Evolutionary conservation across 2,888 invertebrate genomes (phyloP).

Genomic region (Baronia brevicornis): DNA sequence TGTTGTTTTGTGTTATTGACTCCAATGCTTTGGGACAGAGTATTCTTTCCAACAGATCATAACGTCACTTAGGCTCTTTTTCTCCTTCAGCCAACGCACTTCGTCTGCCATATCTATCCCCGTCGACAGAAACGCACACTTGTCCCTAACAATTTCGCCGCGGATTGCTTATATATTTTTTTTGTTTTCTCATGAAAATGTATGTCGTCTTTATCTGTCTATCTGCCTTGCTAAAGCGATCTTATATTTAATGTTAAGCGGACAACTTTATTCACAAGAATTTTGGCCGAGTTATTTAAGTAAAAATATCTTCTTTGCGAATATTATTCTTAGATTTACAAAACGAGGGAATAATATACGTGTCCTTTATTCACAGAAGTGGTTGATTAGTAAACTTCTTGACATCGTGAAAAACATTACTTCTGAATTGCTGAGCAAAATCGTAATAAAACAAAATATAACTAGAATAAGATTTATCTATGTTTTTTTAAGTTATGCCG

Average conservation of each 20-base stretch:
- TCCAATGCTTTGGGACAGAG: conserved; percentile 35
- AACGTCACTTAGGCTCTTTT: conserved; percentile 40
- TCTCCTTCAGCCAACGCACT: conserved; percentile 25
- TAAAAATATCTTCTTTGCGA: conserved; percentile 36
- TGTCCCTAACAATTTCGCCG: conserved; percentile 45
- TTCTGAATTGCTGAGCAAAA: too few species aligned
- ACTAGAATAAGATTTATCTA: too few species aligned
- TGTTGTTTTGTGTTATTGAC: conserved; percentile 45
- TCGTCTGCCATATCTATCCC: conserved; percentile 39
- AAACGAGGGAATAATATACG: conserved; percentile 32
- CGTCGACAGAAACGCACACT: conserved; percentile 49
- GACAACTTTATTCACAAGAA: conserved; percentile 51
- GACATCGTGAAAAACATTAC: too few species aligned
- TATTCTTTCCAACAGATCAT: conserved; percentile 33
- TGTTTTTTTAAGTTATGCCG: too few species aligned
- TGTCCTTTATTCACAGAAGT: conserved; percentile 25
- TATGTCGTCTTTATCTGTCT: conserved; percentile 60
- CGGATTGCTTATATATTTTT: conserved; percentile 52
- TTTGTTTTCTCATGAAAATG: conserved; percentile 56
- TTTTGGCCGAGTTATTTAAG: conserved; percentile 38
- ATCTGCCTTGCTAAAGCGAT: conserved; percentile 57
- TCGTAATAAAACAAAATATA: too few species aligned
- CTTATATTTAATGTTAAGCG: conserved; percentile 61
- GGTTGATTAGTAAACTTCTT: conserved; percentile 20
- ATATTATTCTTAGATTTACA: conserved; percentile 43